Evolutionary conservation across 1,140 invertebrate genomes (phyloP).

Genomic region (Listronotus oregonensis): DNA sequence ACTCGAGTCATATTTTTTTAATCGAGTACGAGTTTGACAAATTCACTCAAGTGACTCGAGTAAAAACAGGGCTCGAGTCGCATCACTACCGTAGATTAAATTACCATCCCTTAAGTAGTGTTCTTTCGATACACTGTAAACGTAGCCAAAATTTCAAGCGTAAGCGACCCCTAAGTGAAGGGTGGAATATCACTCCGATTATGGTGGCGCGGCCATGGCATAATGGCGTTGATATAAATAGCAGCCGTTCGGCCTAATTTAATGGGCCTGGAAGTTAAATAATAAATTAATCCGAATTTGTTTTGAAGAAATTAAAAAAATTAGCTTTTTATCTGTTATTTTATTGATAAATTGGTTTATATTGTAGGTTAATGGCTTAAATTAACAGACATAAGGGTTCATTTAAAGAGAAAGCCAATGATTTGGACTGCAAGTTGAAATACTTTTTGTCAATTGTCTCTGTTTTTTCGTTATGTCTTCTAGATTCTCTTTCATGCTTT

Average conservation of each 20-base stretch:
- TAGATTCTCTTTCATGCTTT: too few species aligned
- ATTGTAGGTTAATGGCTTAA: neutral
- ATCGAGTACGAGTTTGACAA: too few species aligned
- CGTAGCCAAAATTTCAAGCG: neutral
- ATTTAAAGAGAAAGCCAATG: neutral
- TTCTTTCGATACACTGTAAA: conserved; percentile 3
- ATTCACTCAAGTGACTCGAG: too few species aligned
- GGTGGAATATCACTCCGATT: conserved; percentile 24
- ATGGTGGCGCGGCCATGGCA: conserved; percentile 19
- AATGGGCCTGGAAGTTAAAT: conserved; percentile 19
- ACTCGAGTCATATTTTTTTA: too few species aligned
- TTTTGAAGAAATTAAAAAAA: conserved; percentile 18
- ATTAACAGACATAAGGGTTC: neutral
- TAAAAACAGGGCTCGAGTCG: too few species aligned
- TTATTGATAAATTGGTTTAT: conserved; percentile 18
- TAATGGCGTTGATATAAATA: conserved; percentile 24
- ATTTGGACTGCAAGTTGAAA: neutral
- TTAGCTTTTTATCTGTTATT: neutral
- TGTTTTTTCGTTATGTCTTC: too few species aligned
- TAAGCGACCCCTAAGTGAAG: conserved; percentile 16
- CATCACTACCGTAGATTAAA: too few species aligned
- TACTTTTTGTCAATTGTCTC: too few species aligned
- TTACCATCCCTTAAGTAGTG: too few species aligned
- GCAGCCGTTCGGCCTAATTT: conserved; percentile 24
- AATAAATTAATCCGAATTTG: conserved; percentile 22